Evolutionary conservation across 2,888 invertebrate genomes (phyloP).

Genomic region (Lagria hirta): DNA sequence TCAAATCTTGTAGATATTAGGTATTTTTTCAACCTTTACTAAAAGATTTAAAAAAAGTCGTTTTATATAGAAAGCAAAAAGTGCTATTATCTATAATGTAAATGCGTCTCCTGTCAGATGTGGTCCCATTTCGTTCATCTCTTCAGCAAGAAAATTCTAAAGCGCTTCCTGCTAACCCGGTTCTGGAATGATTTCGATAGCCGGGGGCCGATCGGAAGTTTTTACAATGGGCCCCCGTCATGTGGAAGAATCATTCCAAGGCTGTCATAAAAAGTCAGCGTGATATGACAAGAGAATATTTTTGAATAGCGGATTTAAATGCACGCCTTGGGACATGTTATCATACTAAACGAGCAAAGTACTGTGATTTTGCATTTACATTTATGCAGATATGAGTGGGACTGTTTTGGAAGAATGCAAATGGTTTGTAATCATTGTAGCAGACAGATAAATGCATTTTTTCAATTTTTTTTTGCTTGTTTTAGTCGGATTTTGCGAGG

Average conservation of each 20-base stretch:
- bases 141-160: no score
- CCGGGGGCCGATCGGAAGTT: slow-evolving; percentile 15
- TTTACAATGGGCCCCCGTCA: slow-evolving; percentile 19
- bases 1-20: no score
- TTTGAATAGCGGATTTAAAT: slow-evolving; percentile 31
- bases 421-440: slow-evolving; percentile 32
- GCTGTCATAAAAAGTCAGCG: slow-evolving; percentile 29
- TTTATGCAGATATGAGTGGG: slow-evolving; percentile 35
- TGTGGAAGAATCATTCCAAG: slow-evolving; percentile 21
- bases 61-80: no score
- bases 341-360: slow-evolving; percentile 26
- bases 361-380: slow-evolving; percentile 37
- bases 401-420: slow-evolving; percentile 34
- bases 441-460: slow-evolving; percentile 32
- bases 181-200: slow-evolving; percentile 18
- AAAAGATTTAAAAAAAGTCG: no score
- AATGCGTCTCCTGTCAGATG: no score
- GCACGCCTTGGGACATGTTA: slow-evolving; percentile 30
- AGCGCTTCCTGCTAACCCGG: slow-evolving; percentile 18
- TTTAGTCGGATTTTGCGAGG: slow-evolving; percentile 10
- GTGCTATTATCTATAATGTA: no score
- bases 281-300: slow-evolving; percentile 28
- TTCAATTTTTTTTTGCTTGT: slow-evolving; percentile 26
- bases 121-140: no score
- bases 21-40: no score